These are phyloP conservation scores for Porites cylindrica DNA, from an alignment of 92 coral and sea anemone species.

Conservation along the genomic window DNA sequence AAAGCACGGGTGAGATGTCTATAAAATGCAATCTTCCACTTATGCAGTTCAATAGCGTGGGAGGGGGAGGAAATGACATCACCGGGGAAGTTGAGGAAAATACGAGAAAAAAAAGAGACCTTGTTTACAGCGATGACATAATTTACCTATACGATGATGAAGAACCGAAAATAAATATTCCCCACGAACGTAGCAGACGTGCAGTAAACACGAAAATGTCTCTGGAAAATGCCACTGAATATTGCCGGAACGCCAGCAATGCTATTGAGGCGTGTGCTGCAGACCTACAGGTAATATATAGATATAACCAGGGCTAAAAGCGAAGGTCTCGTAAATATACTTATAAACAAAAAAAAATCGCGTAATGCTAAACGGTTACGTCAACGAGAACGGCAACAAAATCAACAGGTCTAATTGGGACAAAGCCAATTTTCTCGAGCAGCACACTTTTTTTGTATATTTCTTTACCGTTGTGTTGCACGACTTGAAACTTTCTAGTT, in stretches of 20 bases:
- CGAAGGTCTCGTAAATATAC: no score
- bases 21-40: not conserved
- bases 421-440: no score
- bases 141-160: constrained; percentile 61
- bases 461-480: no score
- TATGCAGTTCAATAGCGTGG: not conserved
- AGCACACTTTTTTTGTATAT: no score
- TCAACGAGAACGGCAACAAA: no score
- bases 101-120: constrained; percentile 34
- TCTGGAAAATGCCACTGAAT: constrained; percentile 61
- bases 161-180: constrained; percentile 5
- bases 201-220: constrained; percentile 44
- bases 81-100: not conserved
- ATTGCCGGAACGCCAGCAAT: constrained; percentile 55
- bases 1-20: not conserved
- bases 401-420: no score
- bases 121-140: constrained; percentile 67
- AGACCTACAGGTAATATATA: constrained; percentile 49
- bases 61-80: not conserved
- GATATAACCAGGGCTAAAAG: no score
- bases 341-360: no score
- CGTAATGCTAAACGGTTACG: no score
- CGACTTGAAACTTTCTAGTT: no score
- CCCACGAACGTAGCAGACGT: constrained; percentile 43
- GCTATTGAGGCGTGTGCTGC: constrained; percentile 54